Conservation (phyloP, 2,113 vertebrate genomes). For the Craseonycteris thonglongyai region DNA sequence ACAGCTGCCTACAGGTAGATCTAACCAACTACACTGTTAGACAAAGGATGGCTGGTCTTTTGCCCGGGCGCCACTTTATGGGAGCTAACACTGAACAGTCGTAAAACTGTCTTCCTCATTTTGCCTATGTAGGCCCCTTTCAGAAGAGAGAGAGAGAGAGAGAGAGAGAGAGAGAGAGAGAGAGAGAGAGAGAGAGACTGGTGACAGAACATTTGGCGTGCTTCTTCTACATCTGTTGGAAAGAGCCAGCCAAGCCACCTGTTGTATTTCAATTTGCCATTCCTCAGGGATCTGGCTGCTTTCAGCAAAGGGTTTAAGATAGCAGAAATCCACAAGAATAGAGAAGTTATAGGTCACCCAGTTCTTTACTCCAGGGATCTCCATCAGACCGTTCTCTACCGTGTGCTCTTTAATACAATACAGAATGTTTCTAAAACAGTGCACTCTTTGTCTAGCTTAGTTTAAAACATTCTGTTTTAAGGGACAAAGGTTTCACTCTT, state of each 20-base stretch:
- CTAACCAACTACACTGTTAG: not conserved
- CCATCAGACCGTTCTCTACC: slow-evolving; percentile 13
- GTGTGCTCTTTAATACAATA: slow-evolving; percentile 36
- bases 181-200: not conserved
- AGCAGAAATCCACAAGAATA: slow-evolving; percentile 48
- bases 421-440: slow-evolving; percentile 44
- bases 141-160: not conserved
- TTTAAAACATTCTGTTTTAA: slow-evolving; percentile 52
- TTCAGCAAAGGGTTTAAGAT: slow-evolving; percentile 51
- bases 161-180: not conserved
- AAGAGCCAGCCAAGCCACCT: slow-evolving; percentile 60
- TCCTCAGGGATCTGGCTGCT: slow-evolving; percentile 45
- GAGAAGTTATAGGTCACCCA: slow-evolving; percentile 54
- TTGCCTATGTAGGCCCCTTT: not conserved
- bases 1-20: not conserved
- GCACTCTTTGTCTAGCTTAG: slow-evolving; percentile 39
- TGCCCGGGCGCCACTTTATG: not conserved
- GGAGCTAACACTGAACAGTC: not conserved
- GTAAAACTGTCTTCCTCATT: not conserved
- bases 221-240: slow-evolving; percentile 50
- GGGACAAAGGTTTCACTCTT: slow-evolving; percentile 58
- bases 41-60: not conserved
- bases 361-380: slow-evolving; percentile 37
- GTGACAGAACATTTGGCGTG: slow-evolving; percentile 1
- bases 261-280: slow-evolving; percentile 49